A percentile compares a stretch with the other conserved stretches of the same genome.
These are phyloP conservation scores for Micronycteris hirsuta DNA, from an alignment of 2,113 vertebrate genomes.

Conservation along the genomic window DNA sequence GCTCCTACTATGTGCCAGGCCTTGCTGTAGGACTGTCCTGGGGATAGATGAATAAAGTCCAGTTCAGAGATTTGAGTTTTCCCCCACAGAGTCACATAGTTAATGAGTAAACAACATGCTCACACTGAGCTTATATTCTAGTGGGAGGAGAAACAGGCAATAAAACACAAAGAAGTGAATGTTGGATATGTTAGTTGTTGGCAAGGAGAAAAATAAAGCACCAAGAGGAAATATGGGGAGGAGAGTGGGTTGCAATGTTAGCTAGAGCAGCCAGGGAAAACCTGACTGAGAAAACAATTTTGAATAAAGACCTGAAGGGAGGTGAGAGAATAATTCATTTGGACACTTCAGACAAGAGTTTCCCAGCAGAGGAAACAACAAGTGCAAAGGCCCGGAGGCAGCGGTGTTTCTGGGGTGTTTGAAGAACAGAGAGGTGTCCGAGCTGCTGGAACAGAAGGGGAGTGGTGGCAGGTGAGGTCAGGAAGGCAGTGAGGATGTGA, in stretches of 20 bases:
- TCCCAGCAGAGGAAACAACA: not conserved
- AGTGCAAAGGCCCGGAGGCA: not conserved
- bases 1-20: not conserved
- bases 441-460: not conserved
- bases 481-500: not conserved
- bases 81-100: not conserved
- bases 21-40: not conserved
- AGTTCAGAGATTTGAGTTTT: not conserved
- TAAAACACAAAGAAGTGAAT: not conserved
- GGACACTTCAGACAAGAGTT: not conserved
- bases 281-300: constrained; percentile 8
- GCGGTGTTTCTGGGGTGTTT: not conserved
- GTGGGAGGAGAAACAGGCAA: not conserved
- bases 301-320: not conserved
- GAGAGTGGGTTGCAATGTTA: not conserved
- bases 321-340: not conserved
- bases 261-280: not conserved
- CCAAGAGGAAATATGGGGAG: not conserved
- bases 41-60: not conserved
- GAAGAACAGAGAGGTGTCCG: not conserved
- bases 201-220: not conserved
- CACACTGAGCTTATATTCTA: not conserved
- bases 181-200: not conserved
- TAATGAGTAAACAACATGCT: not conserved
- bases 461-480: not conserved